Conservation (phyloP, 1,140 invertebrate genomes). For the Bicyclus anynana region DNA sequence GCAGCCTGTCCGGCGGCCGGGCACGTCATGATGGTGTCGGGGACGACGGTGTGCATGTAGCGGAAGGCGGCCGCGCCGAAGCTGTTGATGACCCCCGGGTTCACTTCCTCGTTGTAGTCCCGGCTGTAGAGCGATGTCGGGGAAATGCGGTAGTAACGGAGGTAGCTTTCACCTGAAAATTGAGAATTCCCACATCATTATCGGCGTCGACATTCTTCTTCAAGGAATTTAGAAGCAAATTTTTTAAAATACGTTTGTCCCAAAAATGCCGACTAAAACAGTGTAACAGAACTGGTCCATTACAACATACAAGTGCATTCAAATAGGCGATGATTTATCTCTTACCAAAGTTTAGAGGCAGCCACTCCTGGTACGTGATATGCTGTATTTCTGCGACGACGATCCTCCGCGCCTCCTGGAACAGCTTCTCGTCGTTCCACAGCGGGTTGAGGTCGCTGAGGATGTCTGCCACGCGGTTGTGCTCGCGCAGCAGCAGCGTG, state of each 20-base stretch:
- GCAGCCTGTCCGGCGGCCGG: conserved; percentile 40
- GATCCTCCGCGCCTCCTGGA: conserved; percentile 87
- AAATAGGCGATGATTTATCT: too few species aligned
- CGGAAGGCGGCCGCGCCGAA: conserved; percentile 81
- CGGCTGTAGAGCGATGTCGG: conserved; percentile 74
- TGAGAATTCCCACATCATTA: too few species aligned
- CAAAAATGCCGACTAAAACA: too few species aligned
- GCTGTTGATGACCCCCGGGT: conserved; percentile 81
- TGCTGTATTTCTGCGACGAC: conserved; percentile 91
- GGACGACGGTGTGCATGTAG: conserved; percentile 80
- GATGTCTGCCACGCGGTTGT: conserved; percentile 86
- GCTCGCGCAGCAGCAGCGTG: conserved; percentile 74
- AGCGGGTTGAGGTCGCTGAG: conserved; percentile 79
- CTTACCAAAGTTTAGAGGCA: conserved; percentile 80
- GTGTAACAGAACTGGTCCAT: too few species aligned
- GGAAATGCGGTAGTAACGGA: conserved; percentile 78
- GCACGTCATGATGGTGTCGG: conserved; percentile 59
- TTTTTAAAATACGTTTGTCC: too few species aligned
- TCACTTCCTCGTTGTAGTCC: conserved; percentile 80
- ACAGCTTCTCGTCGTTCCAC: conserved; percentile 87
- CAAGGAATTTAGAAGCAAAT: too few species aligned
- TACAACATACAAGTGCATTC: too few species aligned
- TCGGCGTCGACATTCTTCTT: too few species aligned
- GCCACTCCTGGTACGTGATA: conserved; percentile 83
- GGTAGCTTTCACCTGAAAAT: conserved; percentile 76